Evolutionary conservation across 2,113 vertebrate species (phyloP).

Genomic region (Uria lomvia): DNA sequence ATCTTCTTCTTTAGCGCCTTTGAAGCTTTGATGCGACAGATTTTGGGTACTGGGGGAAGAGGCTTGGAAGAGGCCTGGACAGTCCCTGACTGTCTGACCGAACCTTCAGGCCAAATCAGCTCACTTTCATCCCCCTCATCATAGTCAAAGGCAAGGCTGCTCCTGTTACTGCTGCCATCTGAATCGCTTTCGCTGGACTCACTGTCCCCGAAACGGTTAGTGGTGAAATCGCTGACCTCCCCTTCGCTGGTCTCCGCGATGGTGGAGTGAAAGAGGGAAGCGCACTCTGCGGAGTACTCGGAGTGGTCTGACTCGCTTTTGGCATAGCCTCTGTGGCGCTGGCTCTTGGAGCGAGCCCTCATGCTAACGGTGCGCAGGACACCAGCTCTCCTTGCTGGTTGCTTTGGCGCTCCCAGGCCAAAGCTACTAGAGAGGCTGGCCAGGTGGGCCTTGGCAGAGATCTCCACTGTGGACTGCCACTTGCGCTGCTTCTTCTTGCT

Average conservation of each 20-base stretch:
- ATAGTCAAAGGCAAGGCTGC: conserved; percentile 72
- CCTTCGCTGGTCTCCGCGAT: conserved; percentile 85
- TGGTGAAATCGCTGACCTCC: conserved; percentile 84
- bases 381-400: conserved; percentile 3
- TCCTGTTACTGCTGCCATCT: conserved; percentile 67
- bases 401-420: conserved; percentile 29
- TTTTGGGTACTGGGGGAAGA: conserved; percentile 74
- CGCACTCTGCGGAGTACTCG: conserved; percentile 80
- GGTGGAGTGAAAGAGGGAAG: conserved; percentile 84
- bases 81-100: not conserved
- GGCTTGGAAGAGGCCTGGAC: conserved; percentile 63
- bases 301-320: conserved; percentile 79
- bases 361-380: conserved; percentile 55
- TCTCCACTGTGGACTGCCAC: conserved; percentile 79
- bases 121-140: conserved; percentile 66
- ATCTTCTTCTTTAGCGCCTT: conserved; percentile 93
- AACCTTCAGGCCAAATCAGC: conserved; percentile 76
- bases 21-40: conserved; percentile 93
- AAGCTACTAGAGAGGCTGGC: conserved; percentile 22
- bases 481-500: conserved; percentile 73
- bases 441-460: conserved; percentile 50
- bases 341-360: conserved; percentile 58
- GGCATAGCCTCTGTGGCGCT: conserved; percentile 44
- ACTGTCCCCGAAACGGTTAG: conserved; percentile 86
- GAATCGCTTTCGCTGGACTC: conserved; percentile 84